Evolutionary conservation across 2,113 vertebrate genomes (phyloP), one percentile per base, ranked within the genome.

Genomic region (Gnathonemus longibarbis): DNA sequence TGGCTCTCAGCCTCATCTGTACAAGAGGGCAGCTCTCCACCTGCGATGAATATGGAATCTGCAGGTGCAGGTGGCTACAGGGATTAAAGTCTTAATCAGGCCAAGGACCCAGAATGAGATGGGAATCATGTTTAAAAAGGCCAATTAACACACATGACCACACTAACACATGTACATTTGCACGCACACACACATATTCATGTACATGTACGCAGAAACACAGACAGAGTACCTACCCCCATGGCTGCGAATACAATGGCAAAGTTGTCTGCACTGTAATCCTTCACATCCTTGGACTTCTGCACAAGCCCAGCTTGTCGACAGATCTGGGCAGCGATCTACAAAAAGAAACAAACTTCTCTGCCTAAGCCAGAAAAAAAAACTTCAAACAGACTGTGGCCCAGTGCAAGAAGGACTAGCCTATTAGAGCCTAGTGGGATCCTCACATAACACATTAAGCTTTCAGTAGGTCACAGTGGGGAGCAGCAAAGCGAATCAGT

Each of bases 261-360:
- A 89, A 96, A 97, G 95, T 97, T 97, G 0, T 96, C 96, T 0
- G 93, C 84, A 5, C 95, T 96, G 92, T 96, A 97, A 94, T 97
- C 96, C 95, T 96, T 95, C 88, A 96, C 96, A 85, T 96, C 96
- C 90, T 97, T 97, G 46, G 96, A 94, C 91, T 97, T 96, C 93
- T 97, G 93, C 87, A 97, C 96, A 66, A 97, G 92, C 8, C 96
- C 96, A 0, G 96, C 96, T 91, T 97, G 96, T 39, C 96, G 96
- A 94, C 96, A 97, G 91, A 97, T 97, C 93, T 96, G 96, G n/a
- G 96, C 96, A 21, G 96, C 96, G 88, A 97, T 97, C 96, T 97
- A 87, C 42, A 50, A 88, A 84, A 56, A 42, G n/a, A 10, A 88
- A 83, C 24, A 89, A 70, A 58, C 0, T 56, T 10, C 5, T 35